Evolutionary conservation across 1,140 invertebrate genomes (phyloP).

Genomic region (Cotesia chilonis): DNA sequence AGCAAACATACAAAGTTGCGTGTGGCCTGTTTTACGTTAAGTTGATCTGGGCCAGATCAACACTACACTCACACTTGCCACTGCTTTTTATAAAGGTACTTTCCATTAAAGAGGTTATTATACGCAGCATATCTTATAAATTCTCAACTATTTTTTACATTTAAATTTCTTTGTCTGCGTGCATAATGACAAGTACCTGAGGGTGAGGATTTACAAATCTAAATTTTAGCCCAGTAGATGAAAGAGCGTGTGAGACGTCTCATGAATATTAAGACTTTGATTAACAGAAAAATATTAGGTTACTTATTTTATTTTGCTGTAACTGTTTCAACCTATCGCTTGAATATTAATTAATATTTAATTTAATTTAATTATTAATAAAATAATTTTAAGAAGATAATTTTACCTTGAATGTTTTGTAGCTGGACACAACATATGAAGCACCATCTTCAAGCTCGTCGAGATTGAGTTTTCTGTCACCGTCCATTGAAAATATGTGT

Average conservation of each 20-base stretch:
- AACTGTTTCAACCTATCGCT: no score
- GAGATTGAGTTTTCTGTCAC: slow-evolving; percentile 81
- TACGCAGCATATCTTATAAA: slow-evolving; percentile 42
- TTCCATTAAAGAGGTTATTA: slow-evolving; percentile 38
- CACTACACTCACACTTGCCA: slow-evolving; percentile 40
- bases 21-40: slow-evolving; percentile 48
- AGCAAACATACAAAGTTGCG: slow-evolving; percentile 48
- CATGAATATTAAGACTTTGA: slow-evolving; percentile 38
- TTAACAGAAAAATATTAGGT: no score
- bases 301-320: no score
- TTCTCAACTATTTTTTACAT: slow-evolving; percentile 34
- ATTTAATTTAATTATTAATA: neutral
- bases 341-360: neutral
- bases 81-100: slow-evolving; percentile 1
- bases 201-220: neutral
- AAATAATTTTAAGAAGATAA: neutral
- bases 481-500: slow-evolving; percentile 91
- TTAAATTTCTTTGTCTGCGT: slow-evolving; percentile 22
- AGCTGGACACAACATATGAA: slow-evolving; percentile 91
- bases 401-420: slow-evolving; percentile 87
- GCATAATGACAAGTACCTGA: neutral
- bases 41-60: slow-evolving; percentile 60
- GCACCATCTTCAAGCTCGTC: slow-evolving; percentile 89
- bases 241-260: slow-evolving; percentile 29
- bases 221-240: neutral